A percentile compares a stretch with the other conserved stretches of the same genome.
Evolutionary conservation across 2,888 invertebrate genomes (phyloP).

Genomic region (Eugnorisma glareosa): DNA sequence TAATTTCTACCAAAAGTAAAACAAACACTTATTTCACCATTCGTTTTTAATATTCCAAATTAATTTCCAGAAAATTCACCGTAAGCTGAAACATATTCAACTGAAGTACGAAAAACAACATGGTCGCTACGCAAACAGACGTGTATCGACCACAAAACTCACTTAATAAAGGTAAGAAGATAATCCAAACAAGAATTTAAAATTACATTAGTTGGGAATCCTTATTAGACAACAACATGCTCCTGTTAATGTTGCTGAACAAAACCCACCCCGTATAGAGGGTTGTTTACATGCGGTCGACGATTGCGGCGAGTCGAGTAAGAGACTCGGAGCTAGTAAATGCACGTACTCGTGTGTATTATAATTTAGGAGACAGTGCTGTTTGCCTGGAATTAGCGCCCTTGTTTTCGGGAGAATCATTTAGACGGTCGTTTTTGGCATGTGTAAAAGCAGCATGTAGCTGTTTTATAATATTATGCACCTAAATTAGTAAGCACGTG

Average conservation of each 20-base stretch:
- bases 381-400: conserved; percentile 32
- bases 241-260: conserved; percentile 56
- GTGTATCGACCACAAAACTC: conserved; percentile 14
- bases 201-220: conserved; percentile 50
- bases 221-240: conserved; percentile 53
- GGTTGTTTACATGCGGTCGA: conserved; percentile 64
- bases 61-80: not conserved
- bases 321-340: conserved; percentile 54
- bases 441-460: conserved; percentile 18
- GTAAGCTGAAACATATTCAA: not conserved
- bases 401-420: conserved; percentile 32
- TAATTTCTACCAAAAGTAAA: too few relatives aligned
- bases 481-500: not conserved
- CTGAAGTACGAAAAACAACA: not conserved
- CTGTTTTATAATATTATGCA: not conserved
- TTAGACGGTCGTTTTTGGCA: conserved; percentile 26
- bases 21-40: not conserved
- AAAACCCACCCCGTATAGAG: conserved; percentile 51
- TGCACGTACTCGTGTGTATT: conserved; percentile 52
- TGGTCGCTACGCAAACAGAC: not conserved
- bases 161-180: conserved; percentile 40
- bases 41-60: not conserved
- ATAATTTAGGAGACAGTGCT: conserved; percentile 52
- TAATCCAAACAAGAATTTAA: conserved; percentile 50
- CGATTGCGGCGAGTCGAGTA: conserved; percentile 52